Base-by-base conservation (phyloP, 1,140 invertebrate species). In the Brachionus calyciflorus region DNA sequence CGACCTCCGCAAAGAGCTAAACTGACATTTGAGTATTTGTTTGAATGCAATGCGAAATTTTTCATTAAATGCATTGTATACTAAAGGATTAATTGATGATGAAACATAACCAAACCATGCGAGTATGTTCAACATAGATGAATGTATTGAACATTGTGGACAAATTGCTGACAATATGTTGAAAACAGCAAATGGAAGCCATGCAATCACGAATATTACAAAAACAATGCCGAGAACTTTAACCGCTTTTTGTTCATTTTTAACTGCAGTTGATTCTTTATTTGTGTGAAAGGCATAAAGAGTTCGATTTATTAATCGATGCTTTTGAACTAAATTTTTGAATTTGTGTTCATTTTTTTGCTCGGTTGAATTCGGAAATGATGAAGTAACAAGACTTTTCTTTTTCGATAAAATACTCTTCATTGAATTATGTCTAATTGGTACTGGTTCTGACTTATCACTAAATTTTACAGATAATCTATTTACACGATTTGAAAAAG, bases 211-310 rank as follows among this genome's bases (percentile, higher is more conserved):
- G 57, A 76, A 76, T 19, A 76, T 60, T 6, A 55, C 51, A 76
- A 76, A 76, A 28, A 76, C 73, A 46, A 76, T 55, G 10, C 73
- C 73, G 6, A 76, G 33, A 28, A 76, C 73, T 57, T 55, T 76
- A 10, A 76, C 73, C 5, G 73, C 73, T 57, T 76, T 76, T 76
- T 76, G 30, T 41, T 76, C 73, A 19, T 76, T 76, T 33, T 55
- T 55, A 17, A 76, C 73, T 3, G 73, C 51, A n/a, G 51, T 33
- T 19, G 73, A 76, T 19, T 76, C 49, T 30, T 30, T 28, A 14
- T 76, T 40, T 19, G 2, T 40, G 17, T 76, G 24, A 19, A 76
- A 24, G 28, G 51, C 49, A 26, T n/a, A 51, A 30, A 55, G 17
- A 10, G 73, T 48, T 51, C 33, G 14, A 55, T 76, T 55, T 9